Conservation (phyloP, 1,140 invertebrate genomes). For the Galleria mellonella region DNA sequence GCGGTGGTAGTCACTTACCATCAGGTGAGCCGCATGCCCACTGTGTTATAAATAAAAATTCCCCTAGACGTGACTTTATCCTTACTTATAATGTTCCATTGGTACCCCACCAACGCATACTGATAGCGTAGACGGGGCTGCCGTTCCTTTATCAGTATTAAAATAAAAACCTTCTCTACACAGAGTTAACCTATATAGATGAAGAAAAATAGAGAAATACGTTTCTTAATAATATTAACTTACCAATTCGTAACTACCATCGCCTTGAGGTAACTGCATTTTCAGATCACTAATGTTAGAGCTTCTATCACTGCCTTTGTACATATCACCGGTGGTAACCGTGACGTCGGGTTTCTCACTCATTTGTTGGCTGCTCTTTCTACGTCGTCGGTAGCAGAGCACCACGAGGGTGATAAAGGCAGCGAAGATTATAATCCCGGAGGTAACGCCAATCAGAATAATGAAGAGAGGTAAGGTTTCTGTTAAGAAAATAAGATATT, state of each 20-base stretch:
- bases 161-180: neutral
- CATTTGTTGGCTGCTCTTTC: constrained; percentile 45
- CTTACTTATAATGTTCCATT: too few relatives aligned
- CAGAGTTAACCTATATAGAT: neutral
- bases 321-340: constrained; percentile 63
- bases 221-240: too few relatives aligned
- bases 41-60: too few relatives aligned
- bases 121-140: too few relatives aligned
- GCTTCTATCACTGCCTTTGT: constrained; percentile 89
- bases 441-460: constrained; percentile 78
- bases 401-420: constrained; percentile 79
- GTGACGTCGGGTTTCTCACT: constrained; percentile 63
- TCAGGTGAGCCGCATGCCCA: too few relatives aligned
- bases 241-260: constrained; percentile 82
- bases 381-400: constrained; percentile 76
- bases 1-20: too few relatives aligned
- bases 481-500: constrained; percentile 33
- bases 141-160: neutral
- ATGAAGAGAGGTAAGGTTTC: constrained; percentile 79
- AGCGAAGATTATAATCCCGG: constrained; percentile 79
- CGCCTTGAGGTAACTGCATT: constrained; percentile 84
- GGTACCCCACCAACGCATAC: too few relatives aligned
- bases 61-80: too few relatives aligned
- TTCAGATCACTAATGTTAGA: constrained; percentile 94
- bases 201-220: too few relatives aligned